These are phyloP conservation scores for Tridacna gigas DNA, from an alignment of 2,888 invertebrate genomes.

Conservation along the genomic window DNA sequence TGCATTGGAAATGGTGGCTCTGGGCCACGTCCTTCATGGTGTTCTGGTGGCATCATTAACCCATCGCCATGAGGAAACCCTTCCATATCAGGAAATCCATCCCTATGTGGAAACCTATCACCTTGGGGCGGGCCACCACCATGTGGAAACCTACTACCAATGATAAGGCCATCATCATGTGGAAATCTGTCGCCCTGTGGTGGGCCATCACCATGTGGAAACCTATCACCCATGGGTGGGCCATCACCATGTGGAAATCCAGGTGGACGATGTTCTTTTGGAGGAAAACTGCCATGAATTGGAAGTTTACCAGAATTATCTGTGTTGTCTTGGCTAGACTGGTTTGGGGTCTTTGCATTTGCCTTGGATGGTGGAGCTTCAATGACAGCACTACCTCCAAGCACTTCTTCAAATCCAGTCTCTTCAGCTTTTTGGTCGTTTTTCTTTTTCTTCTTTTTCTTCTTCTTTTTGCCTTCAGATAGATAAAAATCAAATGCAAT, in stretches of 20 bases:
- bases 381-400: neutral
- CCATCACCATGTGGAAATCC: neutral
- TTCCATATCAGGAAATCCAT: neutral
- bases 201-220: neutral
- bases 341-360: neutral
- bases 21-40: conserved; percentile 19
- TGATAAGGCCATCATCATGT: neutral
- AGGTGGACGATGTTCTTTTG: neutral
- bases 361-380: conserved; percentile 5
- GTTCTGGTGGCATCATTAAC: neutral
- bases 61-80: neutral
- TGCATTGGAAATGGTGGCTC: conserved; percentile 6
- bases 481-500: neutral
- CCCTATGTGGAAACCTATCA: neutral
- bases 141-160: neutral
- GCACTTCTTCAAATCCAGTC: neutral
- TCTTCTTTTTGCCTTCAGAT: conserved; percentile 28
- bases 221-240: neutral
- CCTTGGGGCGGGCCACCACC: neutral
- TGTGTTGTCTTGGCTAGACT: neutral
- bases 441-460: conserved; percentile 43
- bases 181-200: conserved; percentile 16
- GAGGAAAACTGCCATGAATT: neutral
- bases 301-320: neutral
- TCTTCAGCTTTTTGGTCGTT: conserved; percentile 9